A percentile compares a stretch with the other conserved stretches of the same genome.
These are phyloP conservation scores for Hydroisotoma schaefferi DNA, from an alignment of 2,888 invertebrate genomes.

Conservation along the genomic window DNA sequence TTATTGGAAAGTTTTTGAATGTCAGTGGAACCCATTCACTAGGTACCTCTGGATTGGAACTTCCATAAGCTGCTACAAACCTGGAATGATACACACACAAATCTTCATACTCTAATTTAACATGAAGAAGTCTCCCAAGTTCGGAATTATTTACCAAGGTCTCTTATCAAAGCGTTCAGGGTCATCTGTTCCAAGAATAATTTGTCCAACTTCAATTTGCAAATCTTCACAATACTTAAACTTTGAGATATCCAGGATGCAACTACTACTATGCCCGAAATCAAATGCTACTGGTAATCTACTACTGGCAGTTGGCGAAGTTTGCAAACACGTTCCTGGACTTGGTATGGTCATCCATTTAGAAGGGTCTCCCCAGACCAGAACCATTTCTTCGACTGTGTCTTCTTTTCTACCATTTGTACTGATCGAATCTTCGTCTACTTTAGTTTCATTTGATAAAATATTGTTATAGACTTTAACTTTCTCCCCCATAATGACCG, in stretches of 20 bases:
- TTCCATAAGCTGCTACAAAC: slow-evolving; percentile 57
- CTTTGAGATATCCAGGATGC: slow-evolving; percentile 17
- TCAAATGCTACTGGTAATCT: slow-evolving; percentile 30
- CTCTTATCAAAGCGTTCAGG: slow-evolving; percentile 18
- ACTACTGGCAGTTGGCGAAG: slow-evolving; percentile 1
- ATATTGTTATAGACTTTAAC: slow-evolving; percentile 5
- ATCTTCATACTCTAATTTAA: slow-evolving; percentile 42
- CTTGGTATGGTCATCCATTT: slow-evolving; percentile 37
- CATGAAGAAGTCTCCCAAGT: slow-evolving; percentile 40
- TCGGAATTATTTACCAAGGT: not conserved
- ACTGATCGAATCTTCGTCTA: slow-evolving; percentile 1
- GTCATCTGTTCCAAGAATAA: slow-evolving; percentile 25
- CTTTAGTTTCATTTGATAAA: not conserved
- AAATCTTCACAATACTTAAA: slow-evolving; percentile 31
- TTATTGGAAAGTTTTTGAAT: slow-evolving; percentile 14
- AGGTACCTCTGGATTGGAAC: slow-evolving; percentile 53
- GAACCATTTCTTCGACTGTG: slow-evolving; percentile 17
- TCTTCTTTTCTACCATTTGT: slow-evolving; percentile 7
- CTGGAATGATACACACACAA: not conserved
- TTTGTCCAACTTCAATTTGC: slow-evolving; percentile 23
- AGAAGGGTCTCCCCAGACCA: slow-evolving; percentile 17
- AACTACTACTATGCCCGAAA: slow-evolving; percentile 23
- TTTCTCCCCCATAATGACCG: slow-evolving; percentile 58
- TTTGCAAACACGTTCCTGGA: slow-evolving; percentile 25
- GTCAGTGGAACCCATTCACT: slow-evolving; percentile 57